Conservation (phyloP, 2,888 invertebrate species). For the Frankliniella fusca region DNA sequence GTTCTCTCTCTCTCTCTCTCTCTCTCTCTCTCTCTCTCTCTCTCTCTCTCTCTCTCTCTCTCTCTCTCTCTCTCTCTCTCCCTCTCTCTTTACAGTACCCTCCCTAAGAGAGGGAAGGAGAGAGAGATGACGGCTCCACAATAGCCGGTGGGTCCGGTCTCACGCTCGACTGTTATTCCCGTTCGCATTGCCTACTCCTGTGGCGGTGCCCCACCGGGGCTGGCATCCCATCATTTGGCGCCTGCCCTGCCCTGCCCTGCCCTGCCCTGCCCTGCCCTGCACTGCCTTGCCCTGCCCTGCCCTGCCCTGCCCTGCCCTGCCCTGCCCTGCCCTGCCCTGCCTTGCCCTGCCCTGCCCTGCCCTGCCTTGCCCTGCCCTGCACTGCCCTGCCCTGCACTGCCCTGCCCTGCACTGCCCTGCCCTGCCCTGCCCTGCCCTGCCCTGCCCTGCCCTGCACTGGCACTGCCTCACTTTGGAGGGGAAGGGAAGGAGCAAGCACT, state of each 20-base stretch:
- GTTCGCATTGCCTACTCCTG: neutral
- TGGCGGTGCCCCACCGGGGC: too few species aligned
- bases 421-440: neutral
- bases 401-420: neutral
- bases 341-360: too few species aligned
- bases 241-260: neutral
- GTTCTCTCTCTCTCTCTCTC: neutral
- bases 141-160: neutral
- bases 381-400: neutral
- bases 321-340: too few species aligned
- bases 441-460: neutral
- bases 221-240: neutral
- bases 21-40: neutral
- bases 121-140: neutral
- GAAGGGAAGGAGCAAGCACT: neutral
- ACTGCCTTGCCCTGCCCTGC: neutral
- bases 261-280: neutral
- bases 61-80: neutral
- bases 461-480: neutral
- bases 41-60: neutral
- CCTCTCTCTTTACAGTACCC: neutral
- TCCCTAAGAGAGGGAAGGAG: neutral
- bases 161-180: neutral
- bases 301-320: too few species aligned
- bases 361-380: neutral